These are phyloP conservation scores for Saccostrea glomerata DNA, from an alignment of 1,140 invertebrate genomes.

Conservation along the genomic window DNA sequence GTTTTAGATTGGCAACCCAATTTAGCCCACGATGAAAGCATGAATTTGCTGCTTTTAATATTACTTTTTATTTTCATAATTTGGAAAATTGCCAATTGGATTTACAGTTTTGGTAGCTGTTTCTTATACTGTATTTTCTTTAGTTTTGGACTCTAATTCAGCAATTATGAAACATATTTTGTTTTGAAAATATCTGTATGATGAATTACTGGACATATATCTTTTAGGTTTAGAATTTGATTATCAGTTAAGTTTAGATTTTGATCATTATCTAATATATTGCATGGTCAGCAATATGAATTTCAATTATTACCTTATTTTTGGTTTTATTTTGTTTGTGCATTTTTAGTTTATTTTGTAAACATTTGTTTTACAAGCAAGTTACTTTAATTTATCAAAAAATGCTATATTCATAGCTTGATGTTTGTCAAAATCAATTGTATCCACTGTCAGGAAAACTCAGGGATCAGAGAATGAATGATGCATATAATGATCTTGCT, in stretches of 20 bases:
- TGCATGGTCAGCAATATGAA: conserved; percentile 16
- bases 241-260: background rate
- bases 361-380: conserved; percentile 32
- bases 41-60: conserved; percentile 65
- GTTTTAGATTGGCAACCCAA: conserved; percentile 70
- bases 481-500: conserved; percentile 5
- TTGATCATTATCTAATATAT: background rate
- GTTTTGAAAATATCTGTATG: background rate
- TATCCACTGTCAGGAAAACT: background rate
- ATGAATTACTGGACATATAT: background rate
- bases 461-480: background rate
- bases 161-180: background rate
- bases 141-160: conserved; percentile 18
- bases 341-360: conserved; percentile 25
- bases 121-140: conserved; percentile 61
- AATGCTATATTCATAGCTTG: background rate
- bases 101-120: conserved; percentile 66
- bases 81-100: conserved; percentile 62
- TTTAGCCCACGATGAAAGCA: conserved; percentile 67
- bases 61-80: conserved; percentile 62
- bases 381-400: background rate
- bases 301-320: background rate
- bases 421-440: background rate
- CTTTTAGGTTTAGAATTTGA: background rate
- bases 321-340: conserved; percentile 35